These are phyloP conservation scores for Trochalopteron elliotii DNA, from an alignment of 2,113 vertebrate genomes.

Conservation along the genomic window DNA sequence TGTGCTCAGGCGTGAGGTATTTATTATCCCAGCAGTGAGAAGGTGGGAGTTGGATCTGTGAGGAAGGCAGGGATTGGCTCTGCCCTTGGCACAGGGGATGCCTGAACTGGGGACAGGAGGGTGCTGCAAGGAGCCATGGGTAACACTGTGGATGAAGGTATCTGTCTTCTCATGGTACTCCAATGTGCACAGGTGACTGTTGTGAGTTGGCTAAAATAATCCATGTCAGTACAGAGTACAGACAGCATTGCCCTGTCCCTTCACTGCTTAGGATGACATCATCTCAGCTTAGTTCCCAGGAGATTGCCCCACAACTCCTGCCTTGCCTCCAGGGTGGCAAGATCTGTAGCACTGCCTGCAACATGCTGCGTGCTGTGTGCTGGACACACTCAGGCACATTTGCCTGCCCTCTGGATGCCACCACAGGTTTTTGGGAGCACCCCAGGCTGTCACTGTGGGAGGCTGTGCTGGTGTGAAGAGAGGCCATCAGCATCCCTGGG, in stretches of 20 bases:
- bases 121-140: fast-evolving
- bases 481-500: neutral
- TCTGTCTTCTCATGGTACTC: neutral
- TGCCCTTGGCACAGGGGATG: neutral
- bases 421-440: neutral
- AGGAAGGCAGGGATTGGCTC: neutral
- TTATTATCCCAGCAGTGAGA: neutral
- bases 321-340: neutral
- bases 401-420: neutral
- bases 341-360: neutral
- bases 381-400: neutral
- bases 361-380: fast-evolving
- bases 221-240: neutral
- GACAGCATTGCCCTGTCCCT: neutral
- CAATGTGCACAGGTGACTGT: neutral
- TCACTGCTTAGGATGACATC: neutral
- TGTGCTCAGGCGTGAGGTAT: neutral
- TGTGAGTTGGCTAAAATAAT: neutral
- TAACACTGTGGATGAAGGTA: fast-evolving
- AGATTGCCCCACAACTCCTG: neutral
- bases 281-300: neutral
- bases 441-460: neutral
- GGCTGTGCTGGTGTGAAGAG: neutral
- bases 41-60: neutral
- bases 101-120: neutral